Evolutionary conservation across 2,888 invertebrate genomes (phyloP).

Genomic region (Fragum sueziense): DNA sequence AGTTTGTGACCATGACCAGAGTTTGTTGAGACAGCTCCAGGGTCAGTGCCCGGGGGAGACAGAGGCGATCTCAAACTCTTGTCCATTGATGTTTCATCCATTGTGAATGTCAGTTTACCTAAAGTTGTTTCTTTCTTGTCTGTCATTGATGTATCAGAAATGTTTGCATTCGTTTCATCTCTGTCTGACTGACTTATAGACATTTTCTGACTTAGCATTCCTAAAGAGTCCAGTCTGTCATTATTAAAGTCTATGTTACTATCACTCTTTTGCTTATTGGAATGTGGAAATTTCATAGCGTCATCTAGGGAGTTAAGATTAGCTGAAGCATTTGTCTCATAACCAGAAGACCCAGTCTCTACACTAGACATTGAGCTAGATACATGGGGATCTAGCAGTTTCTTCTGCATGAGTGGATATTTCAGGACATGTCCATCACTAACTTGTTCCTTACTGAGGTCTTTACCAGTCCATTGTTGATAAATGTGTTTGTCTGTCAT

Average conservation of each 20-base stretch:
- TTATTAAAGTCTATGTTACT: not conserved
- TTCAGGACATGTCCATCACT: slow-evolving; percentile 29
- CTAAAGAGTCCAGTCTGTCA: not conserved
- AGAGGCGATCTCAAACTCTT: slow-evolving; percentile 13
- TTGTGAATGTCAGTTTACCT: not conserved
- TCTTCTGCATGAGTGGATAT: slow-evolving; percentile 23
- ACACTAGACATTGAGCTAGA: slow-evolving; percentile 56
- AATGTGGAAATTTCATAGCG: slow-evolving; percentile 10
- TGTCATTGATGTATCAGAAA: not conserved
- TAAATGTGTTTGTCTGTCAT: slow-evolving; percentile 25
- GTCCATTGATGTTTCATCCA: not conserved
- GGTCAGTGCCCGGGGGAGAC: slow-evolving; percentile 23
- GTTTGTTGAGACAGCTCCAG: slow-evolving; percentile 9
- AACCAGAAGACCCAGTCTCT: slow-evolving; percentile 61
- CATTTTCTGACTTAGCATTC: not conserved
- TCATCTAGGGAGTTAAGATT: slow-evolving; percentile 44
- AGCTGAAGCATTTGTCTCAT: slow-evolving; percentile 58
- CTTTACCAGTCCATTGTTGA: slow-evolving; percentile 39
- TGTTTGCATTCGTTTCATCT: not conserved
- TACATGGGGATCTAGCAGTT: slow-evolving; percentile 33
- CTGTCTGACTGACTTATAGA: not conserved
- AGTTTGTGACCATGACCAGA: slow-evolving; percentile 38
- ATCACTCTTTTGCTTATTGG: not conserved
- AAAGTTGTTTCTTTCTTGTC: slow-evolving; percentile 1
- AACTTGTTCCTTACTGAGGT: slow-evolving; percentile 24